Evolutionary conservation across 2,113 vertebrate species (phyloP).

Genomic region (Psilopogon haemacephalus): DNA sequence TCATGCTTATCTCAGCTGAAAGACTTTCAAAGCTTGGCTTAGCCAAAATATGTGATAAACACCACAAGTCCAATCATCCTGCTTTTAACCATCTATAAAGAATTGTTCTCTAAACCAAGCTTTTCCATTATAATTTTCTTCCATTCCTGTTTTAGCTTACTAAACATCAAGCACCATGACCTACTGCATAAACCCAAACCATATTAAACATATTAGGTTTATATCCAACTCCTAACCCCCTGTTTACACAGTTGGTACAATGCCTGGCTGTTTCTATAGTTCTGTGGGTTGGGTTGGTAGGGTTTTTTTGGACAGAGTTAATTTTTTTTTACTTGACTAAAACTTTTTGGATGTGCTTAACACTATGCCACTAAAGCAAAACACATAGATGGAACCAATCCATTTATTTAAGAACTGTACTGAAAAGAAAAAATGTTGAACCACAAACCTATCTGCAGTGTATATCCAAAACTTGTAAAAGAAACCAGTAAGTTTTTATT

Average conservation of each 20-base stretch:
- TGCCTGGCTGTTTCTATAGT: neutral
- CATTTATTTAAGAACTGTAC: neutral
- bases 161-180: slow-evolving; percentile 11
- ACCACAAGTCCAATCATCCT: neutral
- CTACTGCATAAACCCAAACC: slow-evolving; percentile 9
- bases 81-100: neutral
- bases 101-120: neutral
- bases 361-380: neutral
- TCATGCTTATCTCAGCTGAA: slow-evolving; percentile 9
- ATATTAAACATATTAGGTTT: slow-evolving; percentile 27
- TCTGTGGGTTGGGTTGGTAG: neutral
- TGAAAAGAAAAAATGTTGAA: neutral
- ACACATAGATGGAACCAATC: neutral
- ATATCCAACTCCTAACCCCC: neutral
- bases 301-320: neutral
- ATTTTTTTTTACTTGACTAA: neutral
- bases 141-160: slow-evolving; percentile 37
- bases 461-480: neutral
- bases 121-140: slow-evolving; percentile 33
- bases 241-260: neutral
- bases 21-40: neutral
- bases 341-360: slow-evolving; percentile 1
- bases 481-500: neutral
- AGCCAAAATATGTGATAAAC: neutral
- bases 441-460: neutral